phyloP scores from a whole-genome alignment of 2,113 vertebrate species.

The Hydrolagus affinis region DNA sequence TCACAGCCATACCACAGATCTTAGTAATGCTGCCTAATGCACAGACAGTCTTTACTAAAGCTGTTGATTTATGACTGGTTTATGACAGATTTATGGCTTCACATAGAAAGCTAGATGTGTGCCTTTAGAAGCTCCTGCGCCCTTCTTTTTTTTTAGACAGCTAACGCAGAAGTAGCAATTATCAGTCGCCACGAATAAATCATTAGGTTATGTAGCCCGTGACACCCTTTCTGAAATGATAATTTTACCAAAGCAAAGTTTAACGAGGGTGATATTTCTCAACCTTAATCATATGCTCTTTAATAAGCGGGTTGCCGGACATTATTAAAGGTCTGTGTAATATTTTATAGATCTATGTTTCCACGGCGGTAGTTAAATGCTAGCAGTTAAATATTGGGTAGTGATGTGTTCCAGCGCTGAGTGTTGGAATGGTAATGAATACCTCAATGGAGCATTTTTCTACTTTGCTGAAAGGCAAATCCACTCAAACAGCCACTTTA shows the following conservation, averaged over 20 bases:
- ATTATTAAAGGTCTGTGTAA: conserved; percentile 26
- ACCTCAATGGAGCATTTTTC: neutral
- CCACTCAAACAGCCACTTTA: too few relatives aligned
- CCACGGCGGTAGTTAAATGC: neutral
- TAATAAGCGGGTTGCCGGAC: conserved; percentile 3
- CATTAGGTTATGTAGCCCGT: conserved; percentile 15
- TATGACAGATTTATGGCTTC: conserved; percentile 53
- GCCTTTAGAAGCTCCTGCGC: conserved; percentile 33
- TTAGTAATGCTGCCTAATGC: neutral
- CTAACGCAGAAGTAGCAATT: conserved; percentile 42
- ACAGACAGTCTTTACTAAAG: neutral
- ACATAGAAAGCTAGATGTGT: conserved; percentile 35
- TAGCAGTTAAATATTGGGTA: neutral
- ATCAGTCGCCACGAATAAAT: conserved; percentile 40
- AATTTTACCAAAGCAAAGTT: conserved; percentile 17
- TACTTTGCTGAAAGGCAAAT: neutral
- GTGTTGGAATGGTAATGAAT: conserved; percentile 5
- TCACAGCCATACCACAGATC: conserved; percentile 16
- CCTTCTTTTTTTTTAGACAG: neutral
- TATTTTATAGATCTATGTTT: conserved; percentile 11
- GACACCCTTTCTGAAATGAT: conserved; percentile 20
- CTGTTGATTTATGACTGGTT: conserved; percentile 49
- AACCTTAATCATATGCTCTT: neutral
- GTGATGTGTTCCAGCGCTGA: neutral
- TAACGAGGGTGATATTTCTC: neutral